Conservation (phyloP, 2,888 invertebrate species). For the Xestia sexstrigata region DNA sequence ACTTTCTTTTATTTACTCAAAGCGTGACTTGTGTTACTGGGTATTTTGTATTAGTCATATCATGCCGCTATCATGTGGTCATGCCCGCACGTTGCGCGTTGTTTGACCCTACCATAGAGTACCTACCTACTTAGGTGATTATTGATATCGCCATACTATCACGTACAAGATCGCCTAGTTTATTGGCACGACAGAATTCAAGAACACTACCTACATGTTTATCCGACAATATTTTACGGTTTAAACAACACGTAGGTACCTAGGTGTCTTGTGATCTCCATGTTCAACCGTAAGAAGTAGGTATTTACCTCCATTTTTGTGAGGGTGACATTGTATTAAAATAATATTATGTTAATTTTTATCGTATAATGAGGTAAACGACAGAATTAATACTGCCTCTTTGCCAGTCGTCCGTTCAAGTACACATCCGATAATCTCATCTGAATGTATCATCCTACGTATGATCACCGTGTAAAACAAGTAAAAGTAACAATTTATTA, state of each 20-base stretch:
- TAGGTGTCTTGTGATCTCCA: not conserved
- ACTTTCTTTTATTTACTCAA: constrained; percentile 59
- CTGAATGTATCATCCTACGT: not conserved
- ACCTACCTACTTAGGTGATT: constrained; percentile 16
- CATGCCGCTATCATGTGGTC: constrained; percentile 11
- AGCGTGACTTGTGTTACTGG: constrained; percentile 43
- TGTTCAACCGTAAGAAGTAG: constrained; percentile 3
- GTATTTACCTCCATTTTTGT: not conserved
- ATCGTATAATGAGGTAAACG: not conserved
- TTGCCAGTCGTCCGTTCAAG: not conserved
- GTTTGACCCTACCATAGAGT: constrained; percentile 13
- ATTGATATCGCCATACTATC: constrained; percentile 39
- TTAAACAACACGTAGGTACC: not conserved
- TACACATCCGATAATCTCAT: not conserved
- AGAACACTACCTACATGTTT: not conserved
- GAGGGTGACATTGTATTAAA: not conserved
- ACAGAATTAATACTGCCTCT: not conserved
- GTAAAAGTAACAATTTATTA: constrained; percentile 39
- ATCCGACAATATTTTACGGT: not conserved
- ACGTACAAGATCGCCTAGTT: constrained; percentile 29
- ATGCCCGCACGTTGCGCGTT: constrained; percentile 24
- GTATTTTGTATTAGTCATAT: constrained; percentile 50
- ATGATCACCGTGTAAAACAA: not conserved
- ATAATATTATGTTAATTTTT: not conserved
- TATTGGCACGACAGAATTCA: constrained; percentile 4